Evolutionary conservation across 2,113 vertebrate species (phyloP).

Genomic region (Plotosus lineatus): DNA sequence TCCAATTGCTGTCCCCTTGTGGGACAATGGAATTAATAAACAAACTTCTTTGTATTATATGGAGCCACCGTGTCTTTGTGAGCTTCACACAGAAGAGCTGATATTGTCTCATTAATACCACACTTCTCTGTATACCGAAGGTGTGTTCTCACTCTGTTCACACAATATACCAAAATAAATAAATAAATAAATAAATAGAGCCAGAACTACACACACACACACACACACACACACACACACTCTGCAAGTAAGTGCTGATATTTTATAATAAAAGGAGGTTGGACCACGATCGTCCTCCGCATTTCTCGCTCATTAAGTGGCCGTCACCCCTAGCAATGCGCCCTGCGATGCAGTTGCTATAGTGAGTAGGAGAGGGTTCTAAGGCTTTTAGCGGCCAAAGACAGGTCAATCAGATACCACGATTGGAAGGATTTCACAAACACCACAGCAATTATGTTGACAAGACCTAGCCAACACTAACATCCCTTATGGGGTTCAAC

Average conservation of each 20-base stretch:
- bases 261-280: constrained; percentile 43
- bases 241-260: constrained; percentile 31
- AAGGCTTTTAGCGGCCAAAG: constrained; percentile 67
- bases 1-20: too few species aligned
- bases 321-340: constrained; percentile 52
- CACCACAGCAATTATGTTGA: constrained; percentile 60
- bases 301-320: constrained; percentile 59
- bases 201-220: too few species aligned
- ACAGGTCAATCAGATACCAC: constrained; percentile 72
- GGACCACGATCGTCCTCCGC: constrained; percentile 47
- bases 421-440: constrained; percentile 74
- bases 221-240: too few species aligned
- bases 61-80: background rate
- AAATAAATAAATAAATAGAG: too few species aligned
- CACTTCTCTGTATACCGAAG: background rate
- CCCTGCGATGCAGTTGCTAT: constrained; percentile 58
- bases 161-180: background rate
- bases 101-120: constrained; percentile 1
- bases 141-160: too few species aligned
- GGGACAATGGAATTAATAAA: too few species aligned
- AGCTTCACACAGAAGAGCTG: constrained; percentile 1
- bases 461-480: constrained; percentile 59
- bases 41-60: background rate
- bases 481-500: constrained; percentile 54
- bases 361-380: constrained; percentile 51